phyloP scores from a whole-genome alignment of 2,797 vertebrate genomes.

The Poeciliopsis paucimaculata region DNA sequence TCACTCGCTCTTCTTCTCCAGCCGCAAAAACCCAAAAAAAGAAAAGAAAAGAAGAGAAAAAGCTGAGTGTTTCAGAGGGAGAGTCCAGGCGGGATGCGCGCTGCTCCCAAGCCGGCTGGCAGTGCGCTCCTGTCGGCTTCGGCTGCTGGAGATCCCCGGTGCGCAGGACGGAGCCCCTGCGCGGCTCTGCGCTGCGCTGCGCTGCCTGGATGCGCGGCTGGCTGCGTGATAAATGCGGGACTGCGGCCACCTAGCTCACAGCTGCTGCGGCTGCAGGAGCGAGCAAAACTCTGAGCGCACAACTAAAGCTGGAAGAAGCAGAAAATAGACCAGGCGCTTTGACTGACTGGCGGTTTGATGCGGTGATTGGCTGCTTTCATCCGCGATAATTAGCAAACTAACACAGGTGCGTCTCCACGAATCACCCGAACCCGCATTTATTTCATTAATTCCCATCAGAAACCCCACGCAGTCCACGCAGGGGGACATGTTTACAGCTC shows the following conservation, averaged over 20 bases:
- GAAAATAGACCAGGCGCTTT: slow-evolving; percentile 26
- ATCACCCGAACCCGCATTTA: not conserved
- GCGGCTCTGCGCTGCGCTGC: slow-evolving; percentile 47
- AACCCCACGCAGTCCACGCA: not conserved
- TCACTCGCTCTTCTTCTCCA: slow-evolving; percentile 63
- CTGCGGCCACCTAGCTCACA: slow-evolving; percentile 75
- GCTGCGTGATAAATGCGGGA: slow-evolving; percentile 54
- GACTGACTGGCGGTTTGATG: slow-evolving; percentile 50
- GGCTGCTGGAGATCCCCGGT: slow-evolving; percentile 51
- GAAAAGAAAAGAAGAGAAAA: slow-evolving; percentile 11
- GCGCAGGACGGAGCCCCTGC: slow-evolving; percentile 62
- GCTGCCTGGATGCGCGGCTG: slow-evolving; percentile 53
- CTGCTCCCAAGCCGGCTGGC: slow-evolving; percentile 41
- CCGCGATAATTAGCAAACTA: slow-evolving; percentile 15
- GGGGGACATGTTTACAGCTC: not conserved
- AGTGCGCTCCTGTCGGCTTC: slow-evolving; percentile 60
- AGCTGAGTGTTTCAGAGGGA: slow-evolving; percentile 21
- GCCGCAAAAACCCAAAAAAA: slow-evolving; percentile 14
- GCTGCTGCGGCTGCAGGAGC: slow-evolving; percentile 23
- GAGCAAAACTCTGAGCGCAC: slow-evolving; percentile 8
- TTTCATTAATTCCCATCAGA: not conserved
- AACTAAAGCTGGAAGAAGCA: slow-evolving; percentile 11
- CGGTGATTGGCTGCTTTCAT: slow-evolving; percentile 49
- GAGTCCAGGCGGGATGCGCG: slow-evolving; percentile 35
- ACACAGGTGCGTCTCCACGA: not conserved